Evolutionary conservation across 2,888 invertebrate species (phyloP).

Genomic region (Hydriomena furcata): DNA sequence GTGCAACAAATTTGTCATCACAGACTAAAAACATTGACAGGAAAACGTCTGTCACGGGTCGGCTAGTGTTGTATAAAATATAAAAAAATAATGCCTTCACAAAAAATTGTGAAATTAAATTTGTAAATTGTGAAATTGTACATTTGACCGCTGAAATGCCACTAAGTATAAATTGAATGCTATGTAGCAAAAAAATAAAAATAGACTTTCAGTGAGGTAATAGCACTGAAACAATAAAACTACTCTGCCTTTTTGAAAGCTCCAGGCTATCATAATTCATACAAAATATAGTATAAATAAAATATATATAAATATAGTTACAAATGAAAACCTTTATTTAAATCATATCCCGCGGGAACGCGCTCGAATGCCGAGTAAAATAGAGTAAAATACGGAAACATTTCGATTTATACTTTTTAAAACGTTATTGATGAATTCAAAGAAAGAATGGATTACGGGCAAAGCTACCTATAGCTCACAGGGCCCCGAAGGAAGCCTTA

Average conservation of each 20-base stretch:
- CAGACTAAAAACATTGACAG: no score
- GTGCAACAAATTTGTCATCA: no score
- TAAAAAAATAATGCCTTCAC: no score
- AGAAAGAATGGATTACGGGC: not conserved
- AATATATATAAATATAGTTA: conserved; percentile 15
- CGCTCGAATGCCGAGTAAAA: conserved; percentile 11
- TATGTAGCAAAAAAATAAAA: not conserved
- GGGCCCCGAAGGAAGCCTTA: no score
- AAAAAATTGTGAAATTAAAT: no score
- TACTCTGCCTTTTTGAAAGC: not conserved
- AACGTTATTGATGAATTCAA: conserved; percentile 10
- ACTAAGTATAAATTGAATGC: no score
- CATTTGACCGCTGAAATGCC: no score
- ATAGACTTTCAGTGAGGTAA: not conserved
- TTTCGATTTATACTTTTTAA: conserved; percentile 15
- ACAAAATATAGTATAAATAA: no score
- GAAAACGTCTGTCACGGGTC: no score
- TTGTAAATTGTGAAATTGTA: no score
- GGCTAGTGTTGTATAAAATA: no score
- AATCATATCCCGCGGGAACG: conserved; percentile 16
- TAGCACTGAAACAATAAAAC: not conserved
- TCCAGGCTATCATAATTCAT: conserved; percentile 18
- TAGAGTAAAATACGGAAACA: conserved; percentile 7
- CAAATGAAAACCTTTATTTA: conserved; percentile 26
- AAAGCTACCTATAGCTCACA: not conserved